phyloP scores from a whole-genome alignment of 2,888 invertebrate species.

The Microplitis manilae region DNA sequence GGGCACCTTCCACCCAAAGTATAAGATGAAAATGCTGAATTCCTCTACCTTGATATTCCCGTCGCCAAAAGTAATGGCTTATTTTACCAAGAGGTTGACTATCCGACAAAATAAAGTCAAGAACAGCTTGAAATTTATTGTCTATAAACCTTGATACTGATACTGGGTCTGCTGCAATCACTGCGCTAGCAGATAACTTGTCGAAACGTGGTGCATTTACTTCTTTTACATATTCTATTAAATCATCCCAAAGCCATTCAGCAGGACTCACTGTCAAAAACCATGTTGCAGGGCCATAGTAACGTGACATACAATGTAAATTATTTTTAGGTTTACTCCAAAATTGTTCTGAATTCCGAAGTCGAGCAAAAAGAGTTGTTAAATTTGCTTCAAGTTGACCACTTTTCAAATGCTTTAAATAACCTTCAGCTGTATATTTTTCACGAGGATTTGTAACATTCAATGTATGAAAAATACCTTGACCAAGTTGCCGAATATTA shows the following conservation, averaged over 20 bases:
- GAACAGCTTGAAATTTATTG: conserved; percentile 57
- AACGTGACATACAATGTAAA: conserved; percentile 50
- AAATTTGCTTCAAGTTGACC: conserved; percentile 5
- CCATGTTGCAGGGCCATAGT: conserved; percentile 56
- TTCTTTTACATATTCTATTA: conserved; percentile 54
- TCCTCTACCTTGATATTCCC: conserved; percentile 56
- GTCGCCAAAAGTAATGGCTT: conserved; percentile 51
- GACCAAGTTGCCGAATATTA: not conserved
- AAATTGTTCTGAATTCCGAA: conserved; percentile 32
- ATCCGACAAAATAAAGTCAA: conserved; percentile 46
- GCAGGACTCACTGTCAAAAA: conserved; percentile 52
- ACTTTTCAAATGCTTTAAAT: not conserved
- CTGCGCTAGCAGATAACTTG: conserved; percentile 54
- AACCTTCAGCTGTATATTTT: not conserved
- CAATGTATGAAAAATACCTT: not conserved
- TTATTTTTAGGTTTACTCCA: conserved; percentile 50
- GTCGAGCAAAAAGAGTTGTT: not conserved
- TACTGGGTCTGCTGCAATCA: conserved; percentile 57
- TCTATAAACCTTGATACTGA: conserved; percentile 58
- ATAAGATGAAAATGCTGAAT: conserved; percentile 54
- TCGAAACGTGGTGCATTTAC: conserved; percentile 52
- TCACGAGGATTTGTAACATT: not conserved
- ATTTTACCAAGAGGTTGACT: conserved; percentile 49
- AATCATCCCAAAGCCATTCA: conserved; percentile 57
- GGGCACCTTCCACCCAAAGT: conserved; percentile 53